Evolutionary conservation across 2,888 invertebrate genomes (phyloP).

Genomic region (Erpobdella octoculata): DNA sequence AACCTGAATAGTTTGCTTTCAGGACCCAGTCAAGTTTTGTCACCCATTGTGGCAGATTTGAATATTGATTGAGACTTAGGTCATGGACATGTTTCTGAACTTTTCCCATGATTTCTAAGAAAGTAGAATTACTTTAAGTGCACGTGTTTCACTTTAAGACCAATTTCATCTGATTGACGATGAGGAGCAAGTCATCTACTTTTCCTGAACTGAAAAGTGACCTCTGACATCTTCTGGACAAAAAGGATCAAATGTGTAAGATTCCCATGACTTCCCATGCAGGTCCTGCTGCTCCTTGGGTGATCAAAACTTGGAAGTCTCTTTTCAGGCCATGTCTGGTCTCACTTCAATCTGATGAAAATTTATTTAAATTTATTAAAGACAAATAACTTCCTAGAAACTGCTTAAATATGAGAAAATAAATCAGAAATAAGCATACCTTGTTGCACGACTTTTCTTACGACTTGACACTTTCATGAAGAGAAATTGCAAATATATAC

Average conservation of each 20-base stretch:
- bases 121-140: constrained; percentile 67
- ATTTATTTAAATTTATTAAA: background rate
- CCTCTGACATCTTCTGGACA: constrained; percentile 88
- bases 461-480: constrained; percentile 91
- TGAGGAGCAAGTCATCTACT: constrained; percentile 82
- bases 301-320: constrained; percentile 79
- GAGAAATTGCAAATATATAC: constrained; percentile 94
- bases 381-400: background rate
- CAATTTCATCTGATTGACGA: constrained; percentile 90
- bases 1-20: constrained; percentile 56
- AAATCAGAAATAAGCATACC: constrained; percentile 61
- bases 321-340: constrained; percentile 81
- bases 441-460: constrained; percentile 94
- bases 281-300: constrained; percentile 85
- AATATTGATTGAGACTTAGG: constrained; percentile 88
- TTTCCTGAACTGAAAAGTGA: constrained; percentile 89
- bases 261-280: constrained; percentile 99
- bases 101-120: constrained; percentile 79
- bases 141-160: constrained; percentile 32
- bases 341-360: constrained; percentile 55
- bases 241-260: constrained; percentile 96
- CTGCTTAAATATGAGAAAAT: no score
- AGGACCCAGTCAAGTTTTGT: constrained; percentile 75
- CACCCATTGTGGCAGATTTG: constrained; percentile 94
- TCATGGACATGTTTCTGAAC: constrained; percentile 97